phyloP scores from a whole-genome alignment of 1,140 invertebrate species.

The Tenebrio molitor region DNA sequence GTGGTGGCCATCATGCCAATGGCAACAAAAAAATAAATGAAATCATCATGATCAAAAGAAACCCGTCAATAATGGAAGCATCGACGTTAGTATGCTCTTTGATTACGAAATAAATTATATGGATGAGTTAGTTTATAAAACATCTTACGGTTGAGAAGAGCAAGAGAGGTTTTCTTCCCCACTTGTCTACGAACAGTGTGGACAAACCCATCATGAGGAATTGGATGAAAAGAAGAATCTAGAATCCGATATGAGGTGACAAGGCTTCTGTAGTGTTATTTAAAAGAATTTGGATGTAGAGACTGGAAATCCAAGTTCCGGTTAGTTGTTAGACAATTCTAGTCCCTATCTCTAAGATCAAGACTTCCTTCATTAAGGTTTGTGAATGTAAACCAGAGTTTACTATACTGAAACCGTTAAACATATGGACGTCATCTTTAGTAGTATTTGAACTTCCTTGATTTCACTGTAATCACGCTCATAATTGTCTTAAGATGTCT shows the following conservation, averaged over 20 bases:
- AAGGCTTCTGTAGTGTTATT: constrained; percentile 71
- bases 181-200: constrained; percentile 75
- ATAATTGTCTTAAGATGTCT: neutral
- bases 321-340: constrained; percentile 65
- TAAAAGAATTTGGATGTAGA: constrained; percentile 73
- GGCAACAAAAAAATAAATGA: constrained; percentile 56
- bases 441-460: neutral
- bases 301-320: constrained; percentile 74
- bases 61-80: constrained; percentile 59
- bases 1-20: constrained; percentile 64
- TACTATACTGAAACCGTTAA: too few relatives aligned
- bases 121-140: constrained; percentile 68
- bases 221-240: constrained; percentile 69
- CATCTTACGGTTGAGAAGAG: constrained; percentile 59
- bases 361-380: constrained; percentile 58
- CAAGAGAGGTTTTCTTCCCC: constrained; percentile 71
- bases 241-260: constrained; percentile 71
- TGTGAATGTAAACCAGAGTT: too few relatives aligned
- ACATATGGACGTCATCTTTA: neutral
- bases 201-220: constrained; percentile 75
- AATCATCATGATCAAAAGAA: constrained; percentile 59
- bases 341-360: constrained; percentile 1
- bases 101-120: constrained; percentile 68
- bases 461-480: too few relatives aligned
- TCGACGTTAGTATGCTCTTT: constrained; percentile 52